These are phyloP conservation scores for Pelmatolapia mariae DNA, from an alignment of 2,113 vertebrate genomes.

Conservation along the genomic window DNA sequence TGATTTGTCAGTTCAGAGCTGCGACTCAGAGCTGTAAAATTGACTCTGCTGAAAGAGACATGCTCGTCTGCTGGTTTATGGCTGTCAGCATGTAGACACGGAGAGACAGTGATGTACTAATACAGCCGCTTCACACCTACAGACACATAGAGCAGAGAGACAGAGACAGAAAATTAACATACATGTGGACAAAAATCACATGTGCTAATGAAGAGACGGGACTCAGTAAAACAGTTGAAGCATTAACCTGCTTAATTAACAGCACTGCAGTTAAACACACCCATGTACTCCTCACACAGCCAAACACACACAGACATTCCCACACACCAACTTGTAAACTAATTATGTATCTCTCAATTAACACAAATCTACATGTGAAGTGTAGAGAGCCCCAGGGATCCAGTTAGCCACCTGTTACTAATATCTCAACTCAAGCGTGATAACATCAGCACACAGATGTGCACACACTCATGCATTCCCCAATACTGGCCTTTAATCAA, in stretches of 20 bases:
- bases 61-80: conserved; percentile 69
- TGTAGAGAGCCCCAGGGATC: conserved; percentile 38
- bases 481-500: conserved; percentile 13
- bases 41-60: conserved; percentile 88
- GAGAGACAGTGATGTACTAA: conserved; percentile 38
- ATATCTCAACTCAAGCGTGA: conserved; percentile 49
- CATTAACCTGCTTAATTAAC: conserved; percentile 51
- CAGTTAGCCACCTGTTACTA: conserved; percentile 64
- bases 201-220: conserved; percentile 4
- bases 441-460: conserved; percentile 8
- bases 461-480: not conserved
- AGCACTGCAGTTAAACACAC: conserved; percentile 45
- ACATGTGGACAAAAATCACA: not conserved
- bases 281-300: not conserved
- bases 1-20: conserved; percentile 96
- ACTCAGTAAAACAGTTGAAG: not conserved
- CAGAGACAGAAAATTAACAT: not conserved
- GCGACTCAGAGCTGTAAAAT: conserved; percentile 93
- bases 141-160: not conserved
- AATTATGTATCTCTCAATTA: conserved; percentile 63
- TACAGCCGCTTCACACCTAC: not conserved
- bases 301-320: not conserved
- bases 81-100: conserved; percentile 49
- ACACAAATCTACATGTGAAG: conserved; percentile 50
- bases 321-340: conserved; percentile 13